Base-by-base conservation (phyloP, 1,140 invertebrate genomes). In the Pentalonia nigronervosa region DNA sequence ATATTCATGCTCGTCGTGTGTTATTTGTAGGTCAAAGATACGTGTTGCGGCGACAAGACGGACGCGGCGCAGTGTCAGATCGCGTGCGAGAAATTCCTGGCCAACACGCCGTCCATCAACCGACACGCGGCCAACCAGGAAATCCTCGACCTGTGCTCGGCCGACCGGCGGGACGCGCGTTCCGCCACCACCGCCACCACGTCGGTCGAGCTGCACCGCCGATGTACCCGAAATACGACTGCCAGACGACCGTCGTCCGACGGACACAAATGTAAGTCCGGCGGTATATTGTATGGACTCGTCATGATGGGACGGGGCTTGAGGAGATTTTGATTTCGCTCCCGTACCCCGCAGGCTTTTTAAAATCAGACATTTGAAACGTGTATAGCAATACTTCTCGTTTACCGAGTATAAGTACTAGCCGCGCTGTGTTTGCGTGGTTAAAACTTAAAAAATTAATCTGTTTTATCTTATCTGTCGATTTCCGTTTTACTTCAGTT, bases 41-140 rank as follows among this genome's bases (percentile, higher is more conserved):
- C 91, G 1, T 92, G 90, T 92, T 93, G 91, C 48, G 67, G 91
- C 14, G 91, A 86, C 34, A 50, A 50, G 2, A 53, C 34, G 36
- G 91, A 93, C n/a, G 47, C 34, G 47, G 48, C 36, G n/a, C 91
- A 93, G 48, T 93, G 91, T 93, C 91, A 86, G 48, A 84, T 93
- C n/a, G 91, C 91, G n/a, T 93, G 91, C 81, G 81, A 84, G 48
- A 93, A 93, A 86, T 93, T 93, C 91, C 50, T 93, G 17, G 91
- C 91, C 91, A 93, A 56, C 50, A 93, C 91, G 25, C 91, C 91
- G n/a, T 86, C 91, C 81, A 84, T 93, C 34, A 93, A 93, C 53
- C 81, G 47, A 83, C 91, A 93, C 76, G 91, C 48, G 23, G 91
- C n/a, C 48, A 41, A 93, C 48, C 91, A 56, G 34, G 91, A 93